Evolutionary conservation across 2,797 vertebrate genomes (phyloP).

Genomic region (Hyperoplus immaculatus): DNA sequence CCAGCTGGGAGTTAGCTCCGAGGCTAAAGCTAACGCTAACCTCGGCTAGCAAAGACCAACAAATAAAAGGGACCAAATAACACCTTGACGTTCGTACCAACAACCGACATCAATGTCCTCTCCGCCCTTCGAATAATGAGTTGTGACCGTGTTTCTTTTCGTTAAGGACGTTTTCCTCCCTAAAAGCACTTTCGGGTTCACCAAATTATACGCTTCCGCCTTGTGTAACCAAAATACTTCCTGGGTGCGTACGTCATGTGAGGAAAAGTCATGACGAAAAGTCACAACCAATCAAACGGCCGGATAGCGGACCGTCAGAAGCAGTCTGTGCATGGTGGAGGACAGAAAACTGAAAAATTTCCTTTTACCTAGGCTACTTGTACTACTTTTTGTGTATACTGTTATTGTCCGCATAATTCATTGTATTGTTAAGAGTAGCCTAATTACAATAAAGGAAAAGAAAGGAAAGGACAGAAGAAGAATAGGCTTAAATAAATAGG

Average conservation of each 20-base stretch:
- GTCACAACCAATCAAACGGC: conserved; percentile 35
- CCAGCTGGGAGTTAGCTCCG: conserved; percentile 49
- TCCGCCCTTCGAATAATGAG: not conserved
- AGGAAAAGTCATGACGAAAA: conserved; percentile 33
- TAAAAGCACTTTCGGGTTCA: conserved; percentile 60
- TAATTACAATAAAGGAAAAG: no score
- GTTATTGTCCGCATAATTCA: no score
- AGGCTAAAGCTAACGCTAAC: conserved; percentile 66
- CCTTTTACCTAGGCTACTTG: no score
- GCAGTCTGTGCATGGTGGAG: not conserved
- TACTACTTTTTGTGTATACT: no score
- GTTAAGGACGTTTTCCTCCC: conserved; percentile 32
- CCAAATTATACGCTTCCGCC: conserved; percentile 87
- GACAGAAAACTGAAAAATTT: no score
- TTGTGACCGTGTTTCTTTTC: conserved; percentile 6
- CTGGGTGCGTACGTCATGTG: conserved; percentile 84
- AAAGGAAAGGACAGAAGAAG: no score
- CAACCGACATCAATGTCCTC: not conserved
- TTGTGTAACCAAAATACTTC: conserved; percentile 86
- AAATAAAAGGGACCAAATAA: not conserved
- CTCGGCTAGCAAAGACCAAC: conserved; percentile 19
- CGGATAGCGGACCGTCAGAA: not conserved
- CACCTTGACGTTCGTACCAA: conserved; percentile 43
- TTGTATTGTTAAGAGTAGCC: no score
- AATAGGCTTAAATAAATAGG: no score